Percentiles rank a stretch among this genome's conserved stretches.
Evolutionary conservation across 2,113 vertebrate species (phyloP).

Genomic region (Chitala chitala): DNA sequence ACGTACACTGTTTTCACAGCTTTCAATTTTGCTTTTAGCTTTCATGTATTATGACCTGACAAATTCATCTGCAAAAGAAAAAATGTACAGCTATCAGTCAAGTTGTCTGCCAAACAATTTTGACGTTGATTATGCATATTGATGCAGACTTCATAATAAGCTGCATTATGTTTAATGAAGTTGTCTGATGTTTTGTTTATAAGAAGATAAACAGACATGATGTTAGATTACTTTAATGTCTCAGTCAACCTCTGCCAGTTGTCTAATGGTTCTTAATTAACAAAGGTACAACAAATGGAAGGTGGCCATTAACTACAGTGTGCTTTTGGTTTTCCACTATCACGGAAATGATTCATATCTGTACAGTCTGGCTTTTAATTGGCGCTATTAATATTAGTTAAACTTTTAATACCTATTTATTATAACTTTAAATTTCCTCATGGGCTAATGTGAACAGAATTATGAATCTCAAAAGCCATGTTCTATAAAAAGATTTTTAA

Average conservation of each 20-base stretch:
- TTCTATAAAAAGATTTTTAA: conserved; percentile 64
- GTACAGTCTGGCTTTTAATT: conserved; percentile 54
- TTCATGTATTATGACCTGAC: background rate
- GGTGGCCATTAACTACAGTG: conserved; percentile 31
- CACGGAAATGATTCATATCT: conserved; percentile 57
- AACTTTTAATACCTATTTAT: conserved; percentile 71
- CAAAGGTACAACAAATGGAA: conserved; percentile 10
- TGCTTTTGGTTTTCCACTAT: conserved; percentile 40
- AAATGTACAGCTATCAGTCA: conserved; percentile 48
- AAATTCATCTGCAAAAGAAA: conserved; percentile 42
- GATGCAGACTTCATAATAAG: conserved; percentile 43
- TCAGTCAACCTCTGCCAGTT: conserved; percentile 13
- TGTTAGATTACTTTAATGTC: conserved; percentile 34
- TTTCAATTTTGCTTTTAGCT: background rate
- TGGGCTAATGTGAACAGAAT: conserved; percentile 57
- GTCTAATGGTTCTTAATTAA: conserved; percentile 18
- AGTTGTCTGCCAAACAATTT: conserved; percentile 31
- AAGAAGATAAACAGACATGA: conserved; percentile 39
- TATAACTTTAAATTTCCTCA: conserved; percentile 56
- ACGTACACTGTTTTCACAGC: background rate
- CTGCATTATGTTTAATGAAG: conserved; percentile 32
- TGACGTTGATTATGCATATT: conserved; percentile 43
- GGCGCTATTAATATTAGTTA: conserved; percentile 69
- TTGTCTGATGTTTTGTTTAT: conserved; percentile 33
- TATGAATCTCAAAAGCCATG: conserved; percentile 60